Evolutionary conservation across 2,888 invertebrate genomes (phyloP).

Genomic region (Platynereis dumerilii): DNA sequence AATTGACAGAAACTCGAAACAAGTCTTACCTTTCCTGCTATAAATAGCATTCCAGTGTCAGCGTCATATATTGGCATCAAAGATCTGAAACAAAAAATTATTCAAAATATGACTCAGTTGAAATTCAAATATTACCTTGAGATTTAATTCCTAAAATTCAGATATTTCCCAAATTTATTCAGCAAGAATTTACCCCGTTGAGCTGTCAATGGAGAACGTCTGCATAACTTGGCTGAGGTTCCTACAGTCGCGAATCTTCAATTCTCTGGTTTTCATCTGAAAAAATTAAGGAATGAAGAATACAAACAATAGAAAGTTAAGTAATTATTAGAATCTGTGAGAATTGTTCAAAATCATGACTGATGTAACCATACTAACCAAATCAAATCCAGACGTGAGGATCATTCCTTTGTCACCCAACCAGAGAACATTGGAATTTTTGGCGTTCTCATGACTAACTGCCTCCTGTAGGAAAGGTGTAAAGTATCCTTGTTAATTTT

Average conservation of each 20-base stretch:
- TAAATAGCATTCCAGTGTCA: conserved; percentile 93
- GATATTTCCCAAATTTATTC: no score
- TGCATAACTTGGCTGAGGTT: conserved; percentile 77
- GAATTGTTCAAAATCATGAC: no score
- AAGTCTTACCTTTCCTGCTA: conserved; percentile 86
- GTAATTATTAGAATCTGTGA: not conserved
- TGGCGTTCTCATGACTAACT: conserved; percentile 86
- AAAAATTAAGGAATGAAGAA: no score
- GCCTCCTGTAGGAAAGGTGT: conserved; percentile 62
- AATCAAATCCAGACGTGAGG: conserved; percentile 88
- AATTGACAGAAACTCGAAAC: no score
- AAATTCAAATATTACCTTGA: not conserved
- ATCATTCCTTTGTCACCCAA: conserved; percentile 83
- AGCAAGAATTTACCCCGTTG: conserved; percentile 76
- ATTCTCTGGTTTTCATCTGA: conserved; percentile 76
- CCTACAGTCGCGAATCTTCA: conserved; percentile 85
- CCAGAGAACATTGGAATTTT: conserved; percentile 91
- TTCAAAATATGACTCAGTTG: not conserved
- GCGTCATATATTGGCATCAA: conserved; percentile 91
- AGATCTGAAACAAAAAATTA: conserved; percentile 67
- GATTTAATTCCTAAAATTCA: not conserved
- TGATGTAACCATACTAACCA: conserved; percentile 65
- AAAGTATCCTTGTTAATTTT: no score
- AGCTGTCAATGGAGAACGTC: conserved; percentile 81
- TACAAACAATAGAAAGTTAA: conserved; percentile 9